A percentile compares a stretch with the other conserved stretches of the same genome.
These are phyloP conservation scores for Varanus salvator DNA, from an alignment of 2,113 vertebrate genomes.

Conservation along the genomic window DNA sequence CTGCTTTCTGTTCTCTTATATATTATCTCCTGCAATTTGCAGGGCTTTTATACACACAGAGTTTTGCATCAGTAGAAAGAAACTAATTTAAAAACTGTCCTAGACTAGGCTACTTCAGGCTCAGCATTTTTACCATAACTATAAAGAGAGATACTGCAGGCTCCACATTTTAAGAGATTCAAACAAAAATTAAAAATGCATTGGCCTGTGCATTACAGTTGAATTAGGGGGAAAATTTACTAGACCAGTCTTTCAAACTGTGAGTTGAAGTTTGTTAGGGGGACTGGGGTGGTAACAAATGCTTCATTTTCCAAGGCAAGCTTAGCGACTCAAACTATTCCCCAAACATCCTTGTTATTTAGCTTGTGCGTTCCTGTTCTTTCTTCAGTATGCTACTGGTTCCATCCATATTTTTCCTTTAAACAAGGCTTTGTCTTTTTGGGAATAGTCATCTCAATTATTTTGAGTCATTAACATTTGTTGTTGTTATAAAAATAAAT, in stretches of 20 bases:
- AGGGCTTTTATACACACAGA: background rate
- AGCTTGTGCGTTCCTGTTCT: background rate
- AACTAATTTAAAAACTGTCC: conserved; percentile 3
- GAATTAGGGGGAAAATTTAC: background rate
- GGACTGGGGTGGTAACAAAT: background rate
- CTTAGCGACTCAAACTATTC: background rate
- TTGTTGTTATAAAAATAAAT: background rate
- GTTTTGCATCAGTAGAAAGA: background rate
- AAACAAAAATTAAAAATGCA: background rate
- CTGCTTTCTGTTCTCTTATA: background rate
- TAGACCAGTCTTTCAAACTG: background rate
- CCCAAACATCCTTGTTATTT: background rate
- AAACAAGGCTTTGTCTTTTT: background rate
- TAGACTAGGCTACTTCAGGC: background rate
- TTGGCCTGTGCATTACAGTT: background rate
- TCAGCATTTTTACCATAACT: background rate
- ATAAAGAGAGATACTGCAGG: background rate
- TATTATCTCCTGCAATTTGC: background rate
- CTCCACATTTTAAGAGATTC: background rate
- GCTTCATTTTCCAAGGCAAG: background rate
- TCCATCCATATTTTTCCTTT: background rate
- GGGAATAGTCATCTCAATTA: background rate
- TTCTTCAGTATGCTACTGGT: background rate
- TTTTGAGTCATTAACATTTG: no score
- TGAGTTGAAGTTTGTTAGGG: background rate